Evolutionary conservation across 35 echinoderm and acorn worm genomes (phyloP).

Genomic region (Hemicentrotus pulcherrimus): DNA sequence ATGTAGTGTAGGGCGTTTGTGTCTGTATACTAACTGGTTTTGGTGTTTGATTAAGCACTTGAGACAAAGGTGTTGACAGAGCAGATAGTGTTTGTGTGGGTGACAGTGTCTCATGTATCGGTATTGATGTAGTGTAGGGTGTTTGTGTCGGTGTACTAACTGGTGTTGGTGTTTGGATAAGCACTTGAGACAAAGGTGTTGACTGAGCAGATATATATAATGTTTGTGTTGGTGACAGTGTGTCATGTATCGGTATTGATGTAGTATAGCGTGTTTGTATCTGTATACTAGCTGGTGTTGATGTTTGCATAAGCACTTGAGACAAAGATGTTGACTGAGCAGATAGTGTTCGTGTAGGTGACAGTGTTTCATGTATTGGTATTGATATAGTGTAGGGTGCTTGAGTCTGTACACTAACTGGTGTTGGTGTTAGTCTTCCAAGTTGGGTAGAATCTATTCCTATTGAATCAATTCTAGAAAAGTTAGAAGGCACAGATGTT

Average conservation of each 20-base stretch:
- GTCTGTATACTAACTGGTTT: background rate
- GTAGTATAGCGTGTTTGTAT: background rate
- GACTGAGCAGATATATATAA: background rate
- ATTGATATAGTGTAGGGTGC: background rate
- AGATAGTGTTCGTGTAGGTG: background rate
- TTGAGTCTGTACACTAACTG: background rate
- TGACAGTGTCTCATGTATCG: background rate
- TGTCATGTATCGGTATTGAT: background rate
- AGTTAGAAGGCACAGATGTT: background rate
- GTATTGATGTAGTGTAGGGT: background rate
- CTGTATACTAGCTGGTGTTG: background rate
- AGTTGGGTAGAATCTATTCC: background rate
- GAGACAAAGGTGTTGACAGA: background rate
- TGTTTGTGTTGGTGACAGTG: background rate
- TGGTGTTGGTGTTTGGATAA: background rate
- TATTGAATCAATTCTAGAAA: background rate
- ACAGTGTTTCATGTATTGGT: background rate
- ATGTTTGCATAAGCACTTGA: background rate
- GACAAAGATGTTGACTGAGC: background rate
- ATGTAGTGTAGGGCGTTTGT: background rate
- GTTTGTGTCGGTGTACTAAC: background rate
- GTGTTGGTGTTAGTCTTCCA: background rate
- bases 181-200: background rate
- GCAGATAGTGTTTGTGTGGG: background rate
- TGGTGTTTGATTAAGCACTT: background rate